Evolutionary conservation across 2,113 vertebrate species (phyloP).

Genomic region (Oryzias celebensis): DNA sequence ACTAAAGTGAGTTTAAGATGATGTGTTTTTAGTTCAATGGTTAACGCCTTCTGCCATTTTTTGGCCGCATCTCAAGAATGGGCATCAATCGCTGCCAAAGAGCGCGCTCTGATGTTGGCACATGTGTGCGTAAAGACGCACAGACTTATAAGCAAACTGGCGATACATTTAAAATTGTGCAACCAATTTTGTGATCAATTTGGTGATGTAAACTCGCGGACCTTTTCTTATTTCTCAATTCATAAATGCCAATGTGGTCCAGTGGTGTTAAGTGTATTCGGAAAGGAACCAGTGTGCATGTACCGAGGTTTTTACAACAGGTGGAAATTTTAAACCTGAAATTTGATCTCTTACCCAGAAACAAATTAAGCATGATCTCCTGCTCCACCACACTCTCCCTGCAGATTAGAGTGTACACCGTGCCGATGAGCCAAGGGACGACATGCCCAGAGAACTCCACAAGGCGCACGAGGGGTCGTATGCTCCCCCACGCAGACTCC

Average conservation of each 20-base stretch:
- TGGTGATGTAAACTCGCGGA: too few relatives aligned
- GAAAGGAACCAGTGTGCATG: too few relatives aligned
- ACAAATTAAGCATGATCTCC: slow-evolving; percentile 87
- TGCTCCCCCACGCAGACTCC: slow-evolving; percentile 85
- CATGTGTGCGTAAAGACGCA: slow-evolving; percentile 36
- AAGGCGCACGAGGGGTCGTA: slow-evolving; percentile 84
- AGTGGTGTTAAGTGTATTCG: too few relatives aligned
- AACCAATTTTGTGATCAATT: too few relatives aligned
- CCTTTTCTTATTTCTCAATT: too few relatives aligned
- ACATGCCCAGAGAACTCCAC: slow-evolving; percentile 89
- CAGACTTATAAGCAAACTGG: too few relatives aligned
- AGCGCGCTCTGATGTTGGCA: slow-evolving; percentile 1
- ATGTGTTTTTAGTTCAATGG: slow-evolving; percentile 3
- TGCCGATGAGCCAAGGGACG: slow-evolving; percentile 85
- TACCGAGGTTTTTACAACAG: too few relatives aligned
- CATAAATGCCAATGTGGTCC: too few relatives aligned
- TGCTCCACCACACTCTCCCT: slow-evolving; percentile 81
- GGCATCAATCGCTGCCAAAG: not conserved
- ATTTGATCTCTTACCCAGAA: slow-evolving; percentile 73
- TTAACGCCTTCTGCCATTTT: not conserved
- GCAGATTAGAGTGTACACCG: slow-evolving; percentile 80
- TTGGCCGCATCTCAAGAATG: not conserved
- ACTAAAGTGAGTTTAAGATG: too few relatives aligned
- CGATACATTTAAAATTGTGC: too few relatives aligned
- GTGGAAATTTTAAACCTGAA: too few relatives aligned